Percentiles rank a stretch among this genome's conserved stretches.
phyloP scores from a whole-genome alignment of 2,888 invertebrate species.

The Schizaphis graminum region DNA sequence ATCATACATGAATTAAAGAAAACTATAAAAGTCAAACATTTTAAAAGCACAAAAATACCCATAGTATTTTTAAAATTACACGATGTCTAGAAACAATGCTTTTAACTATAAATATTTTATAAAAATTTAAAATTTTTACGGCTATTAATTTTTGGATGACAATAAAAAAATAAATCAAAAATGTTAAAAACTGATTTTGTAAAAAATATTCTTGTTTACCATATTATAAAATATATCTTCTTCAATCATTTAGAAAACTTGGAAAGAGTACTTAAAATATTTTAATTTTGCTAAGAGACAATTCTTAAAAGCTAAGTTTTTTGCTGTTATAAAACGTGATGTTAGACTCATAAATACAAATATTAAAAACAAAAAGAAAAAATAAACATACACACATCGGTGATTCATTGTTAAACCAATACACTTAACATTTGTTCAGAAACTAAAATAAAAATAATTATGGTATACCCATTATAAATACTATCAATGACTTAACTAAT shows the following conservation, averaged over 20 bases:
- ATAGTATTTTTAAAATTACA: background rate
- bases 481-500: background rate
- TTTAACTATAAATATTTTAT: background rate
- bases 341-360: background rate
- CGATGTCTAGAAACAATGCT: background rate
- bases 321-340: background rate
- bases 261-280: no score
- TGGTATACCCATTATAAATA: background rate
- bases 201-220: no score
- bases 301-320: background rate
- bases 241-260: no score
- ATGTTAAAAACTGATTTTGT: no score
- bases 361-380: background rate
- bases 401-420: background rate
- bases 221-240: no score
- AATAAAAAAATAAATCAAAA: no score
- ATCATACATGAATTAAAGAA: no score
- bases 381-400: background rate
- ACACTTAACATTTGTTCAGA: background rate
- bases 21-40: background rate
- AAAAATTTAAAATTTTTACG: background rate
- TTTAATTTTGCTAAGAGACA: no score
- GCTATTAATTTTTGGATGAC: background rate
- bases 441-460: background rate
- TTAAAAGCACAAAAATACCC: background rate